A percentile compares a stretch with the other conserved stretches of the same genome.
Evolutionary conservation across 1,140 invertebrate species (phyloP).

Genomic region (Cataglyphis hispanica): DNA sequence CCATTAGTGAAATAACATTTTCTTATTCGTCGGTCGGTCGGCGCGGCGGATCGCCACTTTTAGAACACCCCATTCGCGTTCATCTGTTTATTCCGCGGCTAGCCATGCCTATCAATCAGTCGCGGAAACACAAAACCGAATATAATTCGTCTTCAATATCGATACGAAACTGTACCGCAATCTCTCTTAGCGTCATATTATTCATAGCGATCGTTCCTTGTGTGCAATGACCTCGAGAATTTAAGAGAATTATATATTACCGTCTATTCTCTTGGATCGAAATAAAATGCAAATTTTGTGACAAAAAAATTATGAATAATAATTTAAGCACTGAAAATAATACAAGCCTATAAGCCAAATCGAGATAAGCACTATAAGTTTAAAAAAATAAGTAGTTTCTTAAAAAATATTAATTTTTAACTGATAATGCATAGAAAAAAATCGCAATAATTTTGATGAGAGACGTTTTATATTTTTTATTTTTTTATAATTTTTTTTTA

Average conservation of each 20-base stretch:
- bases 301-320: conserved; percentile 16
- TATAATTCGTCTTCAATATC: conserved; percentile 8
- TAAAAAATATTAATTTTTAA: neutral
- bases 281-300: neutral
- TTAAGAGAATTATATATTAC: neutral
- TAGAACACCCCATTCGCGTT: neutral
- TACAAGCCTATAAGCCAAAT: neutral
- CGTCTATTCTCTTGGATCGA: neutral
- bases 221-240: neutral
- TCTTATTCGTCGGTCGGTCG: conserved; percentile 33
- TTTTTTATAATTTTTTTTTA: too few relatives aligned
- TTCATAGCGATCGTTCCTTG: neutral
- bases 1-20: conserved; percentile 74
- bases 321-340: neutral
- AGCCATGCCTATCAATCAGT: neutral
- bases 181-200: neutral
- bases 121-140: conserved; percentile 1
- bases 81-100: conserved; percentile 1
- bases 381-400: neutral
- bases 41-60: conserved; percentile 7
- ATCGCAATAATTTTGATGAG: too few relatives aligned
- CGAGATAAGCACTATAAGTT: neutral
- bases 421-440: too few relatives aligned
- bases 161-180: too few relatives aligned
- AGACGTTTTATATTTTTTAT: too few relatives aligned